phyloP scores from a whole-genome alignment of 1,140 invertebrate species.

The Zaprionus ghesquierei region DNA sequence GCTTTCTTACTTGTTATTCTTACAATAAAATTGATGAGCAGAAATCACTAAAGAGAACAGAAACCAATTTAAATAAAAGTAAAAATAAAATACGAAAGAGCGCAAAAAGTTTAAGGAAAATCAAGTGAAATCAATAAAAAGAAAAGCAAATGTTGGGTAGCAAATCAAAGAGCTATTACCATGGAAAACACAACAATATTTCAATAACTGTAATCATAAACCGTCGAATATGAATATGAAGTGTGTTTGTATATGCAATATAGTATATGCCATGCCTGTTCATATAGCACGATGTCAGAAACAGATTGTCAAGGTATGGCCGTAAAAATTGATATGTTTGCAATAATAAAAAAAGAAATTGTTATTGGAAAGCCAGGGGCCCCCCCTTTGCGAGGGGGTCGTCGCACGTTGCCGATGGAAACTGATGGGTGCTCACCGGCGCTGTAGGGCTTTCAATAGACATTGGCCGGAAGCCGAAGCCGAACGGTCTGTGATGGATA shows the following conservation, averaged over 20 bases:
- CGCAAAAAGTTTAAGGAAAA: neutral
- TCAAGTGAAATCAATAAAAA: neutral
- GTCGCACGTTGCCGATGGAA: conserved; percentile 30
- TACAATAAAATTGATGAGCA: neutral
- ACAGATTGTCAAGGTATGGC: conserved; percentile 22
- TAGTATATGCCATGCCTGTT: neutral
- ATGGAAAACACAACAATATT: too few species aligned
- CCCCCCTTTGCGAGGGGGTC: too few species aligned
- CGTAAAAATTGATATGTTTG: conserved; percentile 35
- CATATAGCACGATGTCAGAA: neutral
- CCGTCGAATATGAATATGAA: too few species aligned
- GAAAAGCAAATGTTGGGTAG: neutral
- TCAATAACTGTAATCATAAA: too few species aligned
- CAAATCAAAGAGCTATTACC: neutral
- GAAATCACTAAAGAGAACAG: neutral
- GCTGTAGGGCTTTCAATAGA: neutral
- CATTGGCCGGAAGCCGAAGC: neutral
- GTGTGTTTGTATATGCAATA: too few species aligned
- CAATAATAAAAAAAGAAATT: conserved; percentile 19
- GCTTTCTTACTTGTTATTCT: too few species aligned
- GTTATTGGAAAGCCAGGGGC: conserved; percentile 8
- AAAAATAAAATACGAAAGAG: neutral
- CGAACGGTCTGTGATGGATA: conserved; percentile 38
- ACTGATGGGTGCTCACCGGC: conserved; percentile 12
- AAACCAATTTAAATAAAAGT: too few species aligned